Evolutionary conservation across 2,797 vertebrate species (phyloP).

Genomic region (Pseudomugil gertrudae): DNA sequence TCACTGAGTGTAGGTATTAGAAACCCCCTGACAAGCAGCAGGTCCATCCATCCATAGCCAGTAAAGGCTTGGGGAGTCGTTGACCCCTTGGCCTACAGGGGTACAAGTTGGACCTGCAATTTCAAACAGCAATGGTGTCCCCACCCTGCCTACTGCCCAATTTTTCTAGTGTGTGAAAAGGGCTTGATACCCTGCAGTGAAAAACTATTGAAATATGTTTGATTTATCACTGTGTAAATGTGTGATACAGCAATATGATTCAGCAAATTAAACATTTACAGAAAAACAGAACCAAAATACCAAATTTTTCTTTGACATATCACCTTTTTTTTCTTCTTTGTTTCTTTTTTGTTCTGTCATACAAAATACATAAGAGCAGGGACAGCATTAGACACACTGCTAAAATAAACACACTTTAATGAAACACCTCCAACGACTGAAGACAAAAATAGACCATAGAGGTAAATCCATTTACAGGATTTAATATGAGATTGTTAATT

Average conservation of each 20-base stretch:
- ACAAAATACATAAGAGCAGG: background rate
- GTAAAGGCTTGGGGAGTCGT: slow-evolving; percentile 59
- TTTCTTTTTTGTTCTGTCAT: background rate
- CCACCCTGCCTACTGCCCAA: background rate
- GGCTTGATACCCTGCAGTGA: background rate
- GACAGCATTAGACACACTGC: slow-evolving; percentile 1
- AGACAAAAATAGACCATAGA: slow-evolving; percentile 4
- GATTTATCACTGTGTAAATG: background rate
- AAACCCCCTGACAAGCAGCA: slow-evolving; percentile 62
- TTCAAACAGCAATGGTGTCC: slow-evolving; percentile 15
- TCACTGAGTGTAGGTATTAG: slow-evolving; percentile 75
- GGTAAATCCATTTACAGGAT: slow-evolving; percentile 22
- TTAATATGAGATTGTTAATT: slow-evolving; percentile 20
- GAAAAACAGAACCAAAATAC: background rate
- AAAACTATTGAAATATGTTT: background rate
- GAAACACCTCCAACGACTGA: slow-evolving; percentile 1
- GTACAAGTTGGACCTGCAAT: slow-evolving; percentile 45
- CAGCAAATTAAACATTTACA: background rate
- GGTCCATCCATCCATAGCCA: slow-evolving; percentile 69
- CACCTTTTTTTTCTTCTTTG: background rate
- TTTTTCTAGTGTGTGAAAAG: slow-evolving; percentile 15
- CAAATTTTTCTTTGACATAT: background rate
- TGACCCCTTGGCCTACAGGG: slow-evolving; percentile 62
- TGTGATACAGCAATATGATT: background rate
- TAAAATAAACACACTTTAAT: slow-evolving; percentile 10